Evolutionary conservation across 2,797 vertebrate species (phyloP).

Genomic region (Anguilla pacifica): DNA sequence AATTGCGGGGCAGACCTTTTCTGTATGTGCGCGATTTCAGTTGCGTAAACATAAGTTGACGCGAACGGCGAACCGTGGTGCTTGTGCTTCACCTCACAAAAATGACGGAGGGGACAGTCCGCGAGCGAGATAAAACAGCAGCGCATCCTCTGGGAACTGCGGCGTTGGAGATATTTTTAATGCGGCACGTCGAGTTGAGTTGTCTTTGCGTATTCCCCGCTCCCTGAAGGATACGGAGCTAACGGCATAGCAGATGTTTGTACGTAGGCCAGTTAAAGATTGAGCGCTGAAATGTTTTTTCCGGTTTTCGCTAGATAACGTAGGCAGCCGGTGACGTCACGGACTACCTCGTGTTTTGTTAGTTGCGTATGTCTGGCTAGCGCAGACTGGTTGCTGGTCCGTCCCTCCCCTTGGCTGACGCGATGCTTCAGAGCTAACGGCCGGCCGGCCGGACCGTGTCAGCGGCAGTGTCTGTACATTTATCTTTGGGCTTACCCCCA

Average conservation of each 20-base stretch:
- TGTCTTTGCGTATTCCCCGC: background rate
- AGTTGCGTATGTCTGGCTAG: background rate
- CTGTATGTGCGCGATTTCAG: background rate
- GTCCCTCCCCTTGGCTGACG: background rate
- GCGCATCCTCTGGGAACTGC: background rate
- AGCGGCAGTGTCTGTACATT: background rate
- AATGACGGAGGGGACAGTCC: background rate
- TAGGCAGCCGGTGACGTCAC: slow-evolving; percentile 25
- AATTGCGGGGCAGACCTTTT: background rate
- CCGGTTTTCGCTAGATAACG: slow-evolving; percentile 19
- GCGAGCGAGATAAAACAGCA: too few relatives aligned
- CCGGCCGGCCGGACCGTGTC: too few relatives aligned
- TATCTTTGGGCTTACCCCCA: background rate
- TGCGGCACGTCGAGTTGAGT: background rate
- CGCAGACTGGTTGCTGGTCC: background rate
- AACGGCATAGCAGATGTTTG: slow-evolving; percentile 8
- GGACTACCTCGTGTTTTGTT: background rate
- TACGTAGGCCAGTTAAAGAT: slow-evolving; percentile 7
- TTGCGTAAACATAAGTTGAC: background rate
- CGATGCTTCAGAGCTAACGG: background rate
- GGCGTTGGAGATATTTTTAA: background rate
- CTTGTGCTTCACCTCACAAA: background rate
- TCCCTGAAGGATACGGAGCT: background rate
- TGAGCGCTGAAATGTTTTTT: background rate
- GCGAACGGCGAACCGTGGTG: background rate